Base-by-base conservation (phyloP, 2,888 invertebrate genomes). In the Charanyca ferruginea region DNA sequence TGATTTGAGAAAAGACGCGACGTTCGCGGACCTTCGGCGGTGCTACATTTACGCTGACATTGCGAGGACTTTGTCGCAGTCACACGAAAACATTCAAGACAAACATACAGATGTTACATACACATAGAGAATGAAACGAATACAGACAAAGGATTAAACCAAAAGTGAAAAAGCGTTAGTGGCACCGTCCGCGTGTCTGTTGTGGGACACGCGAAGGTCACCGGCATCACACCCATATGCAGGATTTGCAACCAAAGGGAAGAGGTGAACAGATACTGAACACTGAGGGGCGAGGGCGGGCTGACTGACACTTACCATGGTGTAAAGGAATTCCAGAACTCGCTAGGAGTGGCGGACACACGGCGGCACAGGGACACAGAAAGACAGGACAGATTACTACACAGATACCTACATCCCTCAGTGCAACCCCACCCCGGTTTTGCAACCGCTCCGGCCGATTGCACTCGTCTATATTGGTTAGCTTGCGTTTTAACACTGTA, bases 321-420 rank as follows among this genome's bases (percentile, higher is more conserved):
- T 97, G 98, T 98, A 98, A 98, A 98, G 97, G 98, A 98, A 97
- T 98, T 98, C 98, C 98, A 98, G 98, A 98, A 98, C 97, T 98
- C 98, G 98, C 98, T 98, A 98, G 97, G 96, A 96, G 96, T 96
- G 96, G 96, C 96, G 96, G 96, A 96, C 96, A 96, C 95, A 95
- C 95, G 96, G 96, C 96, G 96, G 96, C 96, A 96, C 96, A 96
- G 96, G 96, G 96, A 96, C 96, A 97, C 96, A 97, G 96, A 96
- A 96, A 96, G 96, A 96, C 96, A 96, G 96, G 96, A 96, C 96
- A 96, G 95, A 96, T 96, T 96, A 96, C 96, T 96, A 96, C 95
- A 96, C 96, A 96, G 91, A 96, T 95, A 96, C 95, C 95, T 95
- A 96, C 95, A 94, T 90, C 95, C 95, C 95, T 94, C 94, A 94